A percentile compares a stretch with the other conserved stretches of the same genome.
These are phyloP conservation scores for Sympetrum striolatum DNA, from an alignment of 2,888 invertebrate genomes.

Conservation along the genomic window DNA sequence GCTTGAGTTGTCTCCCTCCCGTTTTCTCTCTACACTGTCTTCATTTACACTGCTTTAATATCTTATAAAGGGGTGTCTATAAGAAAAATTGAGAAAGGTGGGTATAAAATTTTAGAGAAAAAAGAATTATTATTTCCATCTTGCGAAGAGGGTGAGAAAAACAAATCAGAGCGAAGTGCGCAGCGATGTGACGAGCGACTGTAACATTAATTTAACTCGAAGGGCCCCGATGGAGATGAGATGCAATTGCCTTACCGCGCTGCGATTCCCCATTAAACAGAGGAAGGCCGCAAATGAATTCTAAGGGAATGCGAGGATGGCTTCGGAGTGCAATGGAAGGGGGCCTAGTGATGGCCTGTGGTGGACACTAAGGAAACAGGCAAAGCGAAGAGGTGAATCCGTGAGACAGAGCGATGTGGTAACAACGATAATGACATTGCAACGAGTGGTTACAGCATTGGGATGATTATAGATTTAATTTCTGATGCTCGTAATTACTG, in stretches of 20 bases:
- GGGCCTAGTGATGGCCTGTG: neutral
- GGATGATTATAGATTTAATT: too few species aligned
- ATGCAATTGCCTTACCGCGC: neutral
- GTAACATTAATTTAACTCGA: neutral
- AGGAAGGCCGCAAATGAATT: neutral
- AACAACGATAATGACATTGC: too few species aligned
- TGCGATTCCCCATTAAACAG: neutral
- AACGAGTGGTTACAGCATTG: too few species aligned
- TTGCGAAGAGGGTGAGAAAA: too few species aligned
- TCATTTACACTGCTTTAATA: too few species aligned
- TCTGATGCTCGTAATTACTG: too few species aligned
- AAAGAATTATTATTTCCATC: too few species aligned
- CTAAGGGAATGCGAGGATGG: neutral
- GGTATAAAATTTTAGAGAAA: too few species aligned
- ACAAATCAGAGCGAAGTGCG: neutral
- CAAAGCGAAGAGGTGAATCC: neutral
- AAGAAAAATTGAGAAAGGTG: too few species aligned
- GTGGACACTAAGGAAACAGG: neutral
- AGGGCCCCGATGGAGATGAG: neutral
- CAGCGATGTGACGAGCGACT: neutral
- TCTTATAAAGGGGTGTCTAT: too few species aligned
- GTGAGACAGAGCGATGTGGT: neutral
- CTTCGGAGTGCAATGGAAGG: neutral
- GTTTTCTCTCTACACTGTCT: too few species aligned
- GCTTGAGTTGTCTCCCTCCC: too few species aligned